phyloP scores from a whole-genome alignment of 2,797 vertebrate genomes.

The Falco columbarius region DNA sequence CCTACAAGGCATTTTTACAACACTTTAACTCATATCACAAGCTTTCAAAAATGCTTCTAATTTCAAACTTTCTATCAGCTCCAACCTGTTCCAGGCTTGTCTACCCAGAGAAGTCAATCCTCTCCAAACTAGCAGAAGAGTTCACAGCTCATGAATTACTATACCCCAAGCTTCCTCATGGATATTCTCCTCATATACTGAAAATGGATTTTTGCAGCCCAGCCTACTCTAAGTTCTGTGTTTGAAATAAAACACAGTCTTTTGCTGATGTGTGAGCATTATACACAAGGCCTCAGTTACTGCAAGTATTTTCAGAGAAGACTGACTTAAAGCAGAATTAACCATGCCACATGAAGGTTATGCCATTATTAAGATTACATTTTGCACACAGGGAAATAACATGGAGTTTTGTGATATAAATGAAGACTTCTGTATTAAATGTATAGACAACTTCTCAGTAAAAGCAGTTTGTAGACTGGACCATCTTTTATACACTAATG shows the following conservation, averaged over 20 bases:
- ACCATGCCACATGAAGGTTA: background rate
- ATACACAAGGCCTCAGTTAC: background rate
- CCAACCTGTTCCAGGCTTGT: background rate
- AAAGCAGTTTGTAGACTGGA: background rate
- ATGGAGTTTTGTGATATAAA: background rate
- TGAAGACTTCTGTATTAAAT: background rate
- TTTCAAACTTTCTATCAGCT: background rate
- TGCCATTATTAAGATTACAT: background rate
- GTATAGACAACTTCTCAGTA: background rate
- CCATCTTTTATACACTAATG: background rate
- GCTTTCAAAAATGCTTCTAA: background rate
- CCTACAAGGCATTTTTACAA: background rate
- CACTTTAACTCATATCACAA: background rate
- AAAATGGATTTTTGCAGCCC: background rate
- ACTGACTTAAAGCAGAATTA: background rate
- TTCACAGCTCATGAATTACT: background rate
- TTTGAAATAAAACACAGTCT: background rate
- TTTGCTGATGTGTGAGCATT: background rate
- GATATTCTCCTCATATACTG: background rate
- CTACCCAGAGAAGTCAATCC: background rate
- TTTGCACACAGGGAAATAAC: background rate
- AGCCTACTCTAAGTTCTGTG: background rate
- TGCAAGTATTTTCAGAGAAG: background rate
- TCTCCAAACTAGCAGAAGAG: background rate
- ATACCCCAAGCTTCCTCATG: background rate